Evolutionary conservation across 92 coral and sea anemone species (phyloP).

Genomic region (Plumapathes pennacea): DNA sequence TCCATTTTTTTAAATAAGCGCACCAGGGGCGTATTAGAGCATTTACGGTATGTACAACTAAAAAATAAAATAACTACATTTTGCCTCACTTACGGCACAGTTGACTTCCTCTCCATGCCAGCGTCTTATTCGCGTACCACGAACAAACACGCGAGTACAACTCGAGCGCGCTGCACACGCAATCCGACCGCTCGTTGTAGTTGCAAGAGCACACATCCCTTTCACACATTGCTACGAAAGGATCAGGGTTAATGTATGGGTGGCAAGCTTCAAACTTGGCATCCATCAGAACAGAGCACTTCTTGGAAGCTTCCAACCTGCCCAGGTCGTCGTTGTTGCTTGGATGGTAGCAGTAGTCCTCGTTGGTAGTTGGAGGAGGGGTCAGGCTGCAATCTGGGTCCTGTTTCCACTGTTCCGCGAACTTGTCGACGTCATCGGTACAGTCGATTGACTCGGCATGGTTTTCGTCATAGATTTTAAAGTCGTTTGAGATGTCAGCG

Average conservation of each 20-base stretch:
- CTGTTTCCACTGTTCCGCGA: slow-evolving; percentile 58
- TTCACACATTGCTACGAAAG: slow-evolving; percentile 72
- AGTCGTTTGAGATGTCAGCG: slow-evolving; percentile 70
- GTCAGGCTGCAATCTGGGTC: slow-evolving; percentile 34
- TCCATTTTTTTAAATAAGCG: no score
- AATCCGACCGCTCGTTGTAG: slow-evolving; percentile 45
- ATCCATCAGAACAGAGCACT: slow-evolving; percentile 40
- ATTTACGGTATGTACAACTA: no score
- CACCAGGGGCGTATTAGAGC: no score
- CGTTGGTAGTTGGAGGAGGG: not conserved
- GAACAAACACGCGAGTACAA: slow-evolving; percentile 86
- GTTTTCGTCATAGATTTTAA: slow-evolving; percentile 41
- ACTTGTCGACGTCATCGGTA: slow-evolving; percentile 17
- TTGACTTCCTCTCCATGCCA: slow-evolving; percentile 52
- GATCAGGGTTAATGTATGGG: slow-evolving; percentile 17
- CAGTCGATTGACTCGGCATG: slow-evolving; percentile 17
- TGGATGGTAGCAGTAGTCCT: slow-evolving; percentile 28
- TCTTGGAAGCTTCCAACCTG: slow-evolving; percentile 34
- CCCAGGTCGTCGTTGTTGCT: slow-evolving; percentile 21
- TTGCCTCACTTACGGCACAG: slow-evolving; percentile 89
- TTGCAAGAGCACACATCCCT: slow-evolving; percentile 80
- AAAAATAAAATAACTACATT: no score
- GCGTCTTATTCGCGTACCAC: slow-evolving; percentile 60
- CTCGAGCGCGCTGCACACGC: slow-evolving; percentile 74
- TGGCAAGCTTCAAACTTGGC: slow-evolving; percentile 61